These are phyloP conservation scores for Promerops cafer DNA, from an alignment of 2,113 vertebrate species.

Conservation along the genomic window DNA sequence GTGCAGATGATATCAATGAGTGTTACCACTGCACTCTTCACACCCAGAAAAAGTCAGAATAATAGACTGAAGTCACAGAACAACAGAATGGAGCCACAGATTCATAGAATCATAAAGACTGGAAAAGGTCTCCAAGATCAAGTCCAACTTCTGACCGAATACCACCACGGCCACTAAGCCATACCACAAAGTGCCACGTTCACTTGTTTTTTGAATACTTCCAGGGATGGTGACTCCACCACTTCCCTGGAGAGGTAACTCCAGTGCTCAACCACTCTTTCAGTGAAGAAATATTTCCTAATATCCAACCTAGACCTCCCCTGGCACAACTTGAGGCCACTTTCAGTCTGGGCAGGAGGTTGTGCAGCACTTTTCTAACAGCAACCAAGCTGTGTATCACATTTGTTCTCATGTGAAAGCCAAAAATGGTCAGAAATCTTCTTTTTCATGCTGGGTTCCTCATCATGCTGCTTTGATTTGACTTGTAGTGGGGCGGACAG, in stretches of 20 bases:
- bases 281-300: neutral
- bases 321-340: neutral
- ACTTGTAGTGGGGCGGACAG: neutral
- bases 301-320: neutral
- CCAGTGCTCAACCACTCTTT: neutral
- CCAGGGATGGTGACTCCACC: neutral
- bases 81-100: neutral
- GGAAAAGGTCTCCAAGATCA: neutral
- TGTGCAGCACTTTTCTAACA: neutral
- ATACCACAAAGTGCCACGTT: fast-evolving
- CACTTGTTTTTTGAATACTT: fast-evolving
- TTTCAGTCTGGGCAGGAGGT: neutral
- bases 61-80: neutral
- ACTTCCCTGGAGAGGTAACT: neutral
- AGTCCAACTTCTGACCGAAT: fast-evolving
- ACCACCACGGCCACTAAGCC: neutral
- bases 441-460: neutral
- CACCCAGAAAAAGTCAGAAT: neutral
- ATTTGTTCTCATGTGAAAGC: neutral
- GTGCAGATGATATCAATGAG: fast-evolving
- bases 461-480: neutral
- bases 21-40: too few relatives aligned
- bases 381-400: neutral
- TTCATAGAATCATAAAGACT: neutral
- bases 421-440: neutral